Evolutionary conservation across 2,113 vertebrate species (phyloP).

Genomic region (Larimichthys crocea): DNA sequence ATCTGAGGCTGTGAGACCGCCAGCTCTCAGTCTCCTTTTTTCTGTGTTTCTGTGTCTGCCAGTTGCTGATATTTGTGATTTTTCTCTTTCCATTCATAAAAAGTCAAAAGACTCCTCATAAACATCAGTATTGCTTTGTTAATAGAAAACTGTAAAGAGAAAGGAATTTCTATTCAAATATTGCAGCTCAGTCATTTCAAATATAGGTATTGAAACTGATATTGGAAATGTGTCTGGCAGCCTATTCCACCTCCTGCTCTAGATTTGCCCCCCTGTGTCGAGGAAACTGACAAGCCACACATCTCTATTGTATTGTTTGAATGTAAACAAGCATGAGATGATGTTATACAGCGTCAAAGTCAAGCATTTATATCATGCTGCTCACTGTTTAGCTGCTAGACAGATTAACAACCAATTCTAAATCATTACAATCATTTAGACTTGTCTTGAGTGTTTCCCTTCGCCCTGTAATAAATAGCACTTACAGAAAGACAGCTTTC

Average conservation of each 20-base stretch:
- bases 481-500: slow-evolving; percentile 40
- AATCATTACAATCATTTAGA: slow-evolving; percentile 44
- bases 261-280: background rate
- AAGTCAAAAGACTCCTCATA: slow-evolving; percentile 8
- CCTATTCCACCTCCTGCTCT: slow-evolving; percentile 1
- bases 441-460: slow-evolving; percentile 38
- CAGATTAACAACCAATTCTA: slow-evolving; percentile 42
- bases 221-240: background rate
- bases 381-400: slow-evolving; percentile 19
- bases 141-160: background rate
- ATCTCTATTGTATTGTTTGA: slow-evolving; percentile 7
- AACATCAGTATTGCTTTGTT: slow-evolving; percentile 7
- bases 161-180: background rate
- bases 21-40: slow-evolving; percentile 35
- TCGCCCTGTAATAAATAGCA: slow-evolving; percentile 51
- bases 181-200: slow-evolving; percentile 8
- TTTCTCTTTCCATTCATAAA: slow-evolving; percentile 11
- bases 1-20: slow-evolving; percentile 68
- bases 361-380: slow-evolving; percentile 8
- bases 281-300: background rate
- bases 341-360: slow-evolving; percentile 1
- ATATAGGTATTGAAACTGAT: background rate
- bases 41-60: slow-evolving; percentile 14
- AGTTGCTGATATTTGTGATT: slow-evolving; percentile 2
- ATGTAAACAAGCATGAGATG: slow-evolving; percentile 2